These are phyloP conservation scores for Enteromius unitaeniatus DNA, from an alignment of 2,797 vertebrate genomes.

Conservation along the genomic window DNA sequence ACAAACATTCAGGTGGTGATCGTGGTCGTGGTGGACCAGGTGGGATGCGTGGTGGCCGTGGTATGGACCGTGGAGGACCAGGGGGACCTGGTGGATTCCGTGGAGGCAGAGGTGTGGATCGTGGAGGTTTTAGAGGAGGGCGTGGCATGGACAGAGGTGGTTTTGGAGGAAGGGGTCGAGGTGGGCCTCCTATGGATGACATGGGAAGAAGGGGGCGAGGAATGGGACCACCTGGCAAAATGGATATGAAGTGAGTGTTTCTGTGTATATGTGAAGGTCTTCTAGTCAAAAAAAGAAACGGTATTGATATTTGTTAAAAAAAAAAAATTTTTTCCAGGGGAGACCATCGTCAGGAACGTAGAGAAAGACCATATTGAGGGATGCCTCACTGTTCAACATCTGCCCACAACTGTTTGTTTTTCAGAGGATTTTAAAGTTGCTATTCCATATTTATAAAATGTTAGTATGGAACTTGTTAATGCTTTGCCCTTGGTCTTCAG, in stretches of 20 bases:
- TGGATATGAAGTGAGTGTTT: constrained; percentile 83
- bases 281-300: too few species aligned
- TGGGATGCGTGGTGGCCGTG: constrained; percentile 81
- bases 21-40: constrained; percentile 81
- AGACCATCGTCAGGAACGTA: constrained; percentile 85
- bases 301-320: too few species aligned
- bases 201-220: constrained; percentile 80
- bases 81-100: constrained; percentile 79
- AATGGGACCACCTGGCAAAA: constrained; percentile 83
- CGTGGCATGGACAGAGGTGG: constrained; percentile 85
- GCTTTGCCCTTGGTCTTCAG: constrained; percentile 49
- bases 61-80: constrained; percentile 81
- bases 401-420: constrained; percentile 83
- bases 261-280: too few species aligned
- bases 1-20: constrained; percentile 75
- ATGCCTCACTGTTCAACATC: constrained; percentile 58
- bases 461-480: constrained; percentile 51
- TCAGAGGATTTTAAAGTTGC: constrained; percentile 88
- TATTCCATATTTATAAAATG: constrained; percentile 86
- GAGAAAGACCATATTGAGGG: constrained; percentile 84
- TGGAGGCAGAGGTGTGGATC: constrained; percentile 82
- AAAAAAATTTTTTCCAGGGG: too few species aligned
- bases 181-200: constrained; percentile 82
- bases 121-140: constrained; percentile 81
- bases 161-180: constrained; percentile 76